Conservation (phyloP, 2,888 invertebrate genomes). For the Acanthosepion esculentum region DNA sequence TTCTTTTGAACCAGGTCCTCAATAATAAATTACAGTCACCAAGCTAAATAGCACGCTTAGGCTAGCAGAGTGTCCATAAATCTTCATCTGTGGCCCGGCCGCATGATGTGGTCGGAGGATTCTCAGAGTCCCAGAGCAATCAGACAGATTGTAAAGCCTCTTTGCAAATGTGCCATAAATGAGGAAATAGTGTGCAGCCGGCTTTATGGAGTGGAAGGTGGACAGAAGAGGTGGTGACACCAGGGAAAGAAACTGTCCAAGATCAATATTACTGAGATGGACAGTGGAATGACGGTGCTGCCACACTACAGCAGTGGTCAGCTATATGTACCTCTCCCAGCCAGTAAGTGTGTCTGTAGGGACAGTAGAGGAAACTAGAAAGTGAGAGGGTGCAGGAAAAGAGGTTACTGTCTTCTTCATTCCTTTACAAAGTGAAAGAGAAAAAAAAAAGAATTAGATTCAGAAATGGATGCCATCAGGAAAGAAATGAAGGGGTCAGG, state of each 20-base stretch:
- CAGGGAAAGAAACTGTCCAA: not conserved
- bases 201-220: not conserved
- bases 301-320: not conserved
- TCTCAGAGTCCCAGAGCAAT: conserved; percentile 42
- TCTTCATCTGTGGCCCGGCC: not conserved
- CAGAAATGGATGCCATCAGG: not conserved
- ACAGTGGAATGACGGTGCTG: conserved; percentile 33
- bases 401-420: not conserved
- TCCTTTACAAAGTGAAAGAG: not conserved
- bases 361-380: not conserved
- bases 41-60: conserved; percentile 36
- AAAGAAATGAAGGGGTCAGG: not conserved
- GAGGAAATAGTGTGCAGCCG: conserved; percentile 41
- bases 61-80: conserved; percentile 40
- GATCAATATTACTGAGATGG: not conserved
- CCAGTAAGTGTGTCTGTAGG: conserved; percentile 9
- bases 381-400: not conserved
- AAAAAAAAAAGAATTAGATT: not conserved
- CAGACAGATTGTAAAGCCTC: conserved; percentile 38
- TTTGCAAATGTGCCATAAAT: conserved; percentile 34
- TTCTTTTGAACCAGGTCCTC: not conserved
- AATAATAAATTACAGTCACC: conserved; percentile 45
- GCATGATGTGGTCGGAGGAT: conserved; percentile 8
- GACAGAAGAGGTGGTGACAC: not conserved
- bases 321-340: not conserved